These are phyloP conservation scores for Drosophila subquinaria DNA, from an alignment of 2,888 invertebrate genomes.

Conservation along the genomic window DNA sequence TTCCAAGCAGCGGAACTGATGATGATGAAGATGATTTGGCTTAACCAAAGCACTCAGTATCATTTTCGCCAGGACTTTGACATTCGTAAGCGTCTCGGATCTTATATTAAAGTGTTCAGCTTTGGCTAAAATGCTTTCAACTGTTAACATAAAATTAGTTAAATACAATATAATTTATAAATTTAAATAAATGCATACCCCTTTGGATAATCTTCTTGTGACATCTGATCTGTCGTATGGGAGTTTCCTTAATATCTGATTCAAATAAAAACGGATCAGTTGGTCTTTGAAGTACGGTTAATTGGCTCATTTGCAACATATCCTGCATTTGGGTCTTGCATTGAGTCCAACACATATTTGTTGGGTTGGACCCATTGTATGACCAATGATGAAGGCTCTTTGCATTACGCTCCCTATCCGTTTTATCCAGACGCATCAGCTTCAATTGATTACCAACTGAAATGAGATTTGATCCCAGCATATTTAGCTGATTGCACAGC, in stretches of 20 bases:
- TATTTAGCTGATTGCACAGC: constrained; percentile 4
- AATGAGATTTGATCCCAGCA: constrained; percentile 12
- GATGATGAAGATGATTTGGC: constrained; percentile 1
- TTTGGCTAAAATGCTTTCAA: constrained; percentile 32
- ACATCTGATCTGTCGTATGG: constrained; percentile 10
- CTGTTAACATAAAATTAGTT: constrained; percentile 13
- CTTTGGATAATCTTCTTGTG: constrained; percentile 26
- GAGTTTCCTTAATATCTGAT: not conserved
- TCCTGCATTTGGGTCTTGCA: constrained; percentile 26
- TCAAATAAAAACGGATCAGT: not conserved
- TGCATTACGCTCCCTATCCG: not conserved
- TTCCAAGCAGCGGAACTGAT: not conserved
- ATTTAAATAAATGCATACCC: constrained; percentile 6
- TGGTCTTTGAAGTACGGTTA: not conserved
- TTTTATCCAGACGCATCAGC: constrained; percentile 12
- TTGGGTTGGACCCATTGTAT: constrained; percentile 38
- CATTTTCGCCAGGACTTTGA: constrained; percentile 34
- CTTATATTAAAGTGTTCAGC: constrained; percentile 21
- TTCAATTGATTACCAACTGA: constrained; percentile 30
- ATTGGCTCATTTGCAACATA: not conserved
- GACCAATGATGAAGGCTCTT: constrained; percentile 10
- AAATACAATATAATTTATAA: not conserved
- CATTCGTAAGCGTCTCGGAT: constrained; percentile 4
- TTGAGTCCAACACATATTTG: constrained; percentile 32
- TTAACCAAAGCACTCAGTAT: constrained; percentile 18